Conservation (phyloP, 2,888 invertebrate species). For the Rambutsinella grinnellia region DNA sequence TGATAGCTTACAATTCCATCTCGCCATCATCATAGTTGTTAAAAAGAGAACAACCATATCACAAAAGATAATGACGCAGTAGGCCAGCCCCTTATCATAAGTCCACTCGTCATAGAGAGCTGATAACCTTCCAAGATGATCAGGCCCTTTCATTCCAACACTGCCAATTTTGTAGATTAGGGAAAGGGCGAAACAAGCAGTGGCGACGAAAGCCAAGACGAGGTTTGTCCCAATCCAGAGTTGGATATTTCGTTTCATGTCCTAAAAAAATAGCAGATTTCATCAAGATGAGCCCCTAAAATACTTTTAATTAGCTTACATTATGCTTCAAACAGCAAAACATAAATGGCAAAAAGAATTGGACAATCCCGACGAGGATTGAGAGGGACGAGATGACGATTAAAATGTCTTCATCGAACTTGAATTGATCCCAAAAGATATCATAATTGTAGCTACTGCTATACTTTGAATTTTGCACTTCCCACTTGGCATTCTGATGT, state of each 20-base stretch:
- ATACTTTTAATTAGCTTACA: conserved; percentile 17
- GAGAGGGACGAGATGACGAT: conserved; percentile 48
- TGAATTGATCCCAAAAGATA: conserved; percentile 56
- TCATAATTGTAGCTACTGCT: conserved; percentile 43
- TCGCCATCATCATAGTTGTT: conserved; percentile 40
- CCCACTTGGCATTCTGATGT: conserved; percentile 55
- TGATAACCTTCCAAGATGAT: conserved; percentile 33
- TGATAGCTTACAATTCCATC: conserved; percentile 42
- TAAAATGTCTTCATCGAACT: conserved; percentile 55
- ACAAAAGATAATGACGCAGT: conserved; percentile 39
- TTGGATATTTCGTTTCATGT: conserved; percentile 44
- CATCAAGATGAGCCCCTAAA: no score
- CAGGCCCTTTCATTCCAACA: conserved; percentile 42
- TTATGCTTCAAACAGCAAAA: conserved; percentile 51
- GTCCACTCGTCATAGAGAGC: conserved; percentile 52
- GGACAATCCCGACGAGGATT: conserved; percentile 50
- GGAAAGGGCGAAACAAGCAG: conserved; percentile 40
- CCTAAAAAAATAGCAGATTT: conserved; percentile 24
- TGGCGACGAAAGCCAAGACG: conserved; percentile 30
- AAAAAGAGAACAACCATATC: conserved; percentile 48
- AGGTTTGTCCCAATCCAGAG: conserved; percentile 54
- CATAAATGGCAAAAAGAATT: conserved; percentile 46
- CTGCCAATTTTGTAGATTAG: conserved; percentile 51
- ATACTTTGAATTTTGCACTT: conserved; percentile 45
- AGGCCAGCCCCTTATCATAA: conserved; percentile 55